Percentiles rank a stretch among this genome's conserved stretches.
phyloP scores from a whole-genome alignment of 2,797 vertebrate genomes.

The Ceyx erithaca region DNA sequence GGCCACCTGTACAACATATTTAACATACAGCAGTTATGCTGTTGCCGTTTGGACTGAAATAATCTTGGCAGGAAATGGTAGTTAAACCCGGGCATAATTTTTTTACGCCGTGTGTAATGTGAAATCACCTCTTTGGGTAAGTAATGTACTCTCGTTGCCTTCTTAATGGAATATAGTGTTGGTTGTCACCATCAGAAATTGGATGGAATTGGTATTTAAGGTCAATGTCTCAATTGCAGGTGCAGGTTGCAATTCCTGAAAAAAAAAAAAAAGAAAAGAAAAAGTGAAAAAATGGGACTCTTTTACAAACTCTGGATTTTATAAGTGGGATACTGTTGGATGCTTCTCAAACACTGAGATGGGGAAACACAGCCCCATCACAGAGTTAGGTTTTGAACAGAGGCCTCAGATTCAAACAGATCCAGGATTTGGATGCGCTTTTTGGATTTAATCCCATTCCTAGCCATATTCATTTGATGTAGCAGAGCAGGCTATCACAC shows the following conservation, averaged over 20 bases:
- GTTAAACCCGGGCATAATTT: slow-evolving; percentile 38
- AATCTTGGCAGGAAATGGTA: slow-evolving; percentile 32
- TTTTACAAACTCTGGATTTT: neutral
- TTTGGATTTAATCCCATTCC: slow-evolving; percentile 13
- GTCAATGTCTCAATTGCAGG: neutral
- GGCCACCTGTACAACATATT: slow-evolving; percentile 80
- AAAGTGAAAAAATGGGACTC: neutral
- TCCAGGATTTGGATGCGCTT: slow-evolving; percentile 22
- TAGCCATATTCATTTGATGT: slow-evolving; percentile 16
- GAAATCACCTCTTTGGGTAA: slow-evolving; percentile 36
- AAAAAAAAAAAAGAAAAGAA: neutral
- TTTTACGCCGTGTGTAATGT: neutral
- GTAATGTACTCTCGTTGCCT: neutral
- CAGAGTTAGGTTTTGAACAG: slow-evolving; percentile 9
- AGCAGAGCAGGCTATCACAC: slow-evolving; percentile 23
- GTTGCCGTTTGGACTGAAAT: slow-evolving; percentile 46
- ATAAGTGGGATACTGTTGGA: neutral
- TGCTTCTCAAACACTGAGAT: neutral
- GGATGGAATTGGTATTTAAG: neutral
- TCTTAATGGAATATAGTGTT: neutral
- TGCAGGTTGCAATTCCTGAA: neutral
- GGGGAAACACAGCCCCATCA: neutral
- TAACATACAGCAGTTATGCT: slow-evolving; percentile 47
- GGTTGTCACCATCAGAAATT: neutral
- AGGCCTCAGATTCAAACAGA: slow-evolving; percentile 2